Evolutionary conservation across 2,797 vertebrate species (phyloP).

Genomic region (Columba guinea): DNA sequence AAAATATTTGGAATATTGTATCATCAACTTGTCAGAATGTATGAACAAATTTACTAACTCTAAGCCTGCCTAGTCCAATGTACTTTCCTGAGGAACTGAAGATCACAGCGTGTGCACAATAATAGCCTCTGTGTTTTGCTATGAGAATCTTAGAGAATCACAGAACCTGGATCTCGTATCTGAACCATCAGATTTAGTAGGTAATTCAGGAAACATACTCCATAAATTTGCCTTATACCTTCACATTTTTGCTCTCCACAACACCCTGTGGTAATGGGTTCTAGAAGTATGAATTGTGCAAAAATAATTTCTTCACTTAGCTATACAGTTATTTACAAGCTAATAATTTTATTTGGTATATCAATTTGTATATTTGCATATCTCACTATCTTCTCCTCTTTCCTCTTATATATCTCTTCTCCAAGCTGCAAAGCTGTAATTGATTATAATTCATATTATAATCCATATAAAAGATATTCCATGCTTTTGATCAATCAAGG

Average conservation of each 20-base stretch:
- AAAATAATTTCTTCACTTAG: not conserved
- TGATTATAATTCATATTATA: not conserved
- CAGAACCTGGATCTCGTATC: not conserved
- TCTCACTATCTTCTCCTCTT: not conserved
- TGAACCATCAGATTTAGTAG: not conserved
- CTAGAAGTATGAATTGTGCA: not conserved
- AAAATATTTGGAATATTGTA: not conserved
- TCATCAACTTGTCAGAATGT: not conserved
- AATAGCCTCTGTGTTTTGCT: not conserved
- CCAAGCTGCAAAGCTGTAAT: not conserved
- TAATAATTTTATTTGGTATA: not conserved
- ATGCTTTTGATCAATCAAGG: not conserved
- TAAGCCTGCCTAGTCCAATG: not conserved
- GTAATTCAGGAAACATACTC: not conserved
- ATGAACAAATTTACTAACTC: not conserved
- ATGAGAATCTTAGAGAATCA: not conserved
- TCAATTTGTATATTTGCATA: not conserved
- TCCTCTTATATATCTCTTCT: not conserved
- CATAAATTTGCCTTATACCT: not conserved
- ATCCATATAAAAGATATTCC: not conserved
- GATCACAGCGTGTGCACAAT: accelerated
- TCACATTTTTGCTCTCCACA: not conserved
- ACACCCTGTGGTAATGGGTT: not conserved
- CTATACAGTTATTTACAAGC: not conserved
- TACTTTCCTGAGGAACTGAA: not conserved